phyloP scores from a whole-genome alignment of 1,140 invertebrate genomes.

The Sycophaga agraensis region DNA sequence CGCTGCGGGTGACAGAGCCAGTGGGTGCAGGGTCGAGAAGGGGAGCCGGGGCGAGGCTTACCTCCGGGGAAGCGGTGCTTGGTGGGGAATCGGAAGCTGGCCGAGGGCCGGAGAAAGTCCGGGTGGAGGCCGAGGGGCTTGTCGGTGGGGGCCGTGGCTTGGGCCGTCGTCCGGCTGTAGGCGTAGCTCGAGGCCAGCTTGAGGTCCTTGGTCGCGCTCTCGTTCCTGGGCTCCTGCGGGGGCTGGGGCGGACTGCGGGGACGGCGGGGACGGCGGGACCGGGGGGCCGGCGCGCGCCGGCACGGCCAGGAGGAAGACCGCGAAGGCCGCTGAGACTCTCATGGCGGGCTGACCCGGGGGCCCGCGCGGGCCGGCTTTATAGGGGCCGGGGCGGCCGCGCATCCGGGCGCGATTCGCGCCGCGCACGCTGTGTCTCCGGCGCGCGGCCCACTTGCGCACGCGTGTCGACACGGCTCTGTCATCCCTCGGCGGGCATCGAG shows the following conservation, averaged over 20 bases:
- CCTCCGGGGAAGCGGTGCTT: too few species aligned
- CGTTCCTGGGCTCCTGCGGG: conserved; percentile 1
- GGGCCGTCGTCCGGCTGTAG: neutral
- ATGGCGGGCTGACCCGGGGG: too few species aligned
- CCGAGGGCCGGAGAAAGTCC: conserved; percentile 12
- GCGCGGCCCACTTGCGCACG: conserved; percentile 29
- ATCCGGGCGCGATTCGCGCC: neutral
- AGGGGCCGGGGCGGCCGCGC: neutral
- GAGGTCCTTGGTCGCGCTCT: conserved; percentile 8
- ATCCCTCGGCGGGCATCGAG: conserved; percentile 33
- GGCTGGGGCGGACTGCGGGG: too few species aligned
- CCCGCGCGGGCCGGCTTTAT: neutral
- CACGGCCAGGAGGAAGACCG: too few species aligned
- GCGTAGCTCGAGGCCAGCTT: conserved; percentile 11
- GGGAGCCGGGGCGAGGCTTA: too few species aligned
- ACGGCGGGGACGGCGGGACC: too few species aligned
- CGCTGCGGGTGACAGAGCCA: too few species aligned
- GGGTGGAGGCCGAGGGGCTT: conserved; percentile 11
- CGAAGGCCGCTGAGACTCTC: too few species aligned
- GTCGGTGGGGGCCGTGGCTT: neutral
- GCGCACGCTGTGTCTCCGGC: neutral
- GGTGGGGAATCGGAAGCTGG: conserved; percentile 31
- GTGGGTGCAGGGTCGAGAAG: too few species aligned
- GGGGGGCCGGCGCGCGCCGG: neutral
- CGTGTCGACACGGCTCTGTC: too few species aligned